phyloP scores from a whole-genome alignment of 1,140 invertebrate genomes.

The Caenorhabditis briggsae region DNA sequence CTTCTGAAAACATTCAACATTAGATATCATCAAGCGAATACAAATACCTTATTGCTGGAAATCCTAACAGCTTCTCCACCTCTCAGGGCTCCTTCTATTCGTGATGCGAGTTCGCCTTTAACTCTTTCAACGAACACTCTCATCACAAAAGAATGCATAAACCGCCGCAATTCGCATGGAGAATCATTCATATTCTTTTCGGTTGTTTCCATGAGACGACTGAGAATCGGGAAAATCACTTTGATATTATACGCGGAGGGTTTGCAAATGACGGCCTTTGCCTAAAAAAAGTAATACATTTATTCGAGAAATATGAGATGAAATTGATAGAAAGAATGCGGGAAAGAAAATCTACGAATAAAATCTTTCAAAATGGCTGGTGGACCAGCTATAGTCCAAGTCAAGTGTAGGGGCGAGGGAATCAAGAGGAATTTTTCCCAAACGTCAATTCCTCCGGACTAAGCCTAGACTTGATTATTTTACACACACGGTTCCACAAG shows the following conservation, averaged over 20 bases:
- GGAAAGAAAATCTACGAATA: too few relatives aligned
- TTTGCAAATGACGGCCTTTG: conserved; percentile 70
- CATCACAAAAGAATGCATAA: conserved; percentile 73
- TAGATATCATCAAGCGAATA: background rate
- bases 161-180: conserved; percentile 59
- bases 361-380: too few relatives aligned
- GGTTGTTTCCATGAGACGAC: conserved; percentile 69
- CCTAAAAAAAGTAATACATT: conserved; percentile 47
- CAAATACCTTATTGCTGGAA: conserved; percentile 1
- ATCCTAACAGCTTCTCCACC: conserved; percentile 34
- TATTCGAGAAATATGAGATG: too few relatives aligned
- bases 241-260: conserved; percentile 74
- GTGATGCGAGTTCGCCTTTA: conserved; percentile 68
- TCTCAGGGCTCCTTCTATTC: conserved; percentile 69
- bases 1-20: conserved; percentile 62
- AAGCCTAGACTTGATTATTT: too few relatives aligned
- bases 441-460: too few relatives aligned
- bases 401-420: too few relatives aligned
- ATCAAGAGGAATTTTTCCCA: too few relatives aligned
- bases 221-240: conserved; percentile 71
- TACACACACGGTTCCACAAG: too few relatives aligned
- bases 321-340: too few relatives aligned
- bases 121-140: conserved; percentile 71
- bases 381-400: too few relatives aligned
- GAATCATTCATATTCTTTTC: conserved; percentile 65